Evolutionary conservation across 2,797 vertebrate species (phyloP), one percentile per base, ranked within the genome.

Genomic region (Tragopan temminckii): DNA sequence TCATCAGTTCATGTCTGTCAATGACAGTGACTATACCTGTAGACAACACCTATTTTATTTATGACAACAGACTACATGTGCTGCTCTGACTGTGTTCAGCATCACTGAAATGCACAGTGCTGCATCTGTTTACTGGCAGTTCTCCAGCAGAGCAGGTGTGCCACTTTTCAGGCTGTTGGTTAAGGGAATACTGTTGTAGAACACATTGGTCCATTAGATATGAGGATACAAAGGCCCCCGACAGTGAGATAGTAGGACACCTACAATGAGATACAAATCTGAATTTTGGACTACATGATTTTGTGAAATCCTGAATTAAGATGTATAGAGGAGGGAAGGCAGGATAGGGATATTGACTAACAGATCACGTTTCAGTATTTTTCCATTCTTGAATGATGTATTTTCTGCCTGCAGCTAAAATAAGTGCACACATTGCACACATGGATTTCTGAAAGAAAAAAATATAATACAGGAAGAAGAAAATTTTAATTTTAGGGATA

Each of bases 101-200:
- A 52, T 7, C 63, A 35, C 74, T 13, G 72, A 50, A 69, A 75
- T 20, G 69, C 66, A 52, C 9, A 52, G 57, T 36, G 2, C 76
- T 62, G 75, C 89, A 46, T 66, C 69, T 93, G 71, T 21, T 68
- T 14, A 0, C 61, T 94, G 93, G 94, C 85, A 64, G 57, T 6
- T 35, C 36, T 90, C 91, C 95, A 95, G 52, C 20, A 84, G 83
- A 91, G 71, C 88, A 96, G 85, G 33, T 94, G 88, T 85, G 83
- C 33, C 13, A 5, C 68, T 84, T 57, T 36, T 21, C 78, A 80
- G 70, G 29, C 42, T 80, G 33, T 61, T 35, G 5, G 18, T 18
- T 67, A 38, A 66, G 74, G 61, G 68, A 94, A 64, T 55, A 4
- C 21, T 52, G 10, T 0, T 69, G 77, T 33, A 29, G 50, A 71